A percentile compares a stretch with the other conserved stretches of the same genome.
These are phyloP conservation scores for Embidobia sp. DNA, from an alignment of 2,888 invertebrate genomes.

Conservation along the genomic window DNA sequence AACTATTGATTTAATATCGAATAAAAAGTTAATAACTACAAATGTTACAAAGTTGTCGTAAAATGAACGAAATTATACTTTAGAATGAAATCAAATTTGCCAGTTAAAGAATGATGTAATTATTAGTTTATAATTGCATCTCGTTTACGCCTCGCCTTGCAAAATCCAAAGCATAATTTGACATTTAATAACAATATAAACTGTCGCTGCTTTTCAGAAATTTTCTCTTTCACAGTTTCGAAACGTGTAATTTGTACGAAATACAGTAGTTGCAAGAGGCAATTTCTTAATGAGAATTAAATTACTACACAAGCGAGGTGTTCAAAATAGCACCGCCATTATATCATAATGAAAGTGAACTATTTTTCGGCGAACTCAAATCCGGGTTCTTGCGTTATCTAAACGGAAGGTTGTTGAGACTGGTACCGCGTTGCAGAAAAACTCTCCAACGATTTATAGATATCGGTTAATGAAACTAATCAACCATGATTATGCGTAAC, in stretches of 20 bases:
- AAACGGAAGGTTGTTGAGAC: background rate
- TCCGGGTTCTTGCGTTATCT: conserved; percentile 2
- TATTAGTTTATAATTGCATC: too few relatives aligned
- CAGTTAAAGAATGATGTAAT: too few relatives aligned
- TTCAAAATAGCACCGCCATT: background rate
- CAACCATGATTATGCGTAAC: background rate
- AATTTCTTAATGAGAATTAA: conserved; percentile 16
- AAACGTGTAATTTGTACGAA: background rate
- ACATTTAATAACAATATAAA: background rate
- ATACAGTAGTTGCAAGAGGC: background rate
- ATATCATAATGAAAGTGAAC: conserved; percentile 33
- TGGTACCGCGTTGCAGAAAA: background rate
- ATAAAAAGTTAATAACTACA: too few relatives aligned
- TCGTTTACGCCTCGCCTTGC: too few relatives aligned
- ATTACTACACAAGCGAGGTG: background rate
- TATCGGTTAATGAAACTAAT: background rate
- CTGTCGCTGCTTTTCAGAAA: background rate
- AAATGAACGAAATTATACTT: too few relatives aligned
- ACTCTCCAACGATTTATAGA: background rate
- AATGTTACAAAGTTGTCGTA: too few relatives aligned
- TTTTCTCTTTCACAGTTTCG: background rate
- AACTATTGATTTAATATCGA: too few relatives aligned
- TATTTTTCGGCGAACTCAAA: conserved; percentile 16
- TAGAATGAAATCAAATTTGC: too few relatives aligned
- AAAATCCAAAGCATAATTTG: too few relatives aligned